These are phyloP conservation scores for Bombus superbus DNA, from an alignment of 1,140 invertebrate genomes.

Conservation along the genomic window DNA sequence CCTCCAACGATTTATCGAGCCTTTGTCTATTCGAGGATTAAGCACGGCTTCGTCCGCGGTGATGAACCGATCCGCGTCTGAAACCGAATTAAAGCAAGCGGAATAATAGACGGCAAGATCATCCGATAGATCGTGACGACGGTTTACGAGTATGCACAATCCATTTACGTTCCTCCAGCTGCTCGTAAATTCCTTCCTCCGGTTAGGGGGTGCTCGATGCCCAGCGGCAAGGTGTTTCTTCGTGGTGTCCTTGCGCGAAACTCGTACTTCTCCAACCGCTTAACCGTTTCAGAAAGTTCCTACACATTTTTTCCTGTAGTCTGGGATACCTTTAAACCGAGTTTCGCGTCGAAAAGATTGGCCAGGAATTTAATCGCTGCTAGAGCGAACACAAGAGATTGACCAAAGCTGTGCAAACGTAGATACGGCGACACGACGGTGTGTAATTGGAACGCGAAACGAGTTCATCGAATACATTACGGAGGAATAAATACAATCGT, in stretches of 20 bases:
- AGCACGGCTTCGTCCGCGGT: background rate
- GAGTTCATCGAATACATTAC: constrained; percentile 24
- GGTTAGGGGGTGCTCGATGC: background rate
- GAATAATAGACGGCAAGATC: background rate
- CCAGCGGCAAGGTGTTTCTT: background rate
- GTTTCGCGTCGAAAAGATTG: background rate
- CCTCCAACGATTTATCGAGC: background rate
- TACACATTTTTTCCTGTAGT: accelerated
- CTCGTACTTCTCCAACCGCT: background rate
- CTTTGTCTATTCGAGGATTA: background rate
- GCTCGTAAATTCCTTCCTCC: background rate
- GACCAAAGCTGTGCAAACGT: background rate
- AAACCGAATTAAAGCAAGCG: background rate
- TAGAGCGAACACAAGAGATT: background rate
- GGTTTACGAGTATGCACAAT: background rate
- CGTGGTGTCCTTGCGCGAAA: background rate
- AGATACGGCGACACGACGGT: background rate
- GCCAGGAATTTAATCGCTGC: background rate
- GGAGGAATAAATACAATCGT: background rate
- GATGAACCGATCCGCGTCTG: background rate
- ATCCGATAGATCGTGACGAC: background rate
- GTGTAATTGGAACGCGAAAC: constrained; percentile 26
- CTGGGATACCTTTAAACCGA: background rate
- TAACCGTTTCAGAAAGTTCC: too few species aligned
- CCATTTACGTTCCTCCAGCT: background rate